Evolutionary conservation across 2,113 vertebrate genomes (phyloP), one percentile per base, ranked within the genome.

Genomic region (Cephalophus harveyi): DNA sequence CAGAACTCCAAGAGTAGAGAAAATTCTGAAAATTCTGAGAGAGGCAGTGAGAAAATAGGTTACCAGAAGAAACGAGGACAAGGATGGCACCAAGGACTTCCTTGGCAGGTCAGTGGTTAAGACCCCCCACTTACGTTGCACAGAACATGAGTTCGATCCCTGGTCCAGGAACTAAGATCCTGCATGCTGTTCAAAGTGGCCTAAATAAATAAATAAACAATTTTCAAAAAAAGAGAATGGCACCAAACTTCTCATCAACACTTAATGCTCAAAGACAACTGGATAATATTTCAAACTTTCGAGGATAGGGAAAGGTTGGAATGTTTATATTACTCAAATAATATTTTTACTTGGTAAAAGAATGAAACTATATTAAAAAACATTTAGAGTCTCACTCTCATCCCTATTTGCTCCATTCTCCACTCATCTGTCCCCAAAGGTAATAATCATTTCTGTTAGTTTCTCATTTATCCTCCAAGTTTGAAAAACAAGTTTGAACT

Each of bases 331-430:
- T 93, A 36, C 25, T 79, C 78, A 76, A 48, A 40, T 43, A 81
- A 86, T 60, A 86, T 52, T 46, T 81, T 78, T 92, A 78, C 43
- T 92, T 84, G 40, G 25, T 60, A 74, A 90, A 86, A 95, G 46
- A 67, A 81, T n/a, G 33, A 89, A 93, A 86, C 16, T 36, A 82
- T n/a, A 88, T 86, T 33, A 6, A 28, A 74, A 64, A 23, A 28
- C 7, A 55, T 87, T 27, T 27, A 91, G 87, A 97, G 1, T 71
- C 36, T 83, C 60, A 87, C 40, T 91, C 19, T 15, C 19, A 27
- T 10, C 28, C 50, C 28, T 40, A 23, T 60, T 90, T 25, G 9
- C 52, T 52, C 23, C 12, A 57, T 54, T 52, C 8, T 30, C 30
- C 36, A 89, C 8, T 87, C 54, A 91, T 50, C 40, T 67, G 21